A percentile compares a stretch with the other conserved stretches of the same genome.
Evolutionary conservation across 2,797 vertebrate genomes (phyloP).

Genomic region (Channallabes apus): DNA sequence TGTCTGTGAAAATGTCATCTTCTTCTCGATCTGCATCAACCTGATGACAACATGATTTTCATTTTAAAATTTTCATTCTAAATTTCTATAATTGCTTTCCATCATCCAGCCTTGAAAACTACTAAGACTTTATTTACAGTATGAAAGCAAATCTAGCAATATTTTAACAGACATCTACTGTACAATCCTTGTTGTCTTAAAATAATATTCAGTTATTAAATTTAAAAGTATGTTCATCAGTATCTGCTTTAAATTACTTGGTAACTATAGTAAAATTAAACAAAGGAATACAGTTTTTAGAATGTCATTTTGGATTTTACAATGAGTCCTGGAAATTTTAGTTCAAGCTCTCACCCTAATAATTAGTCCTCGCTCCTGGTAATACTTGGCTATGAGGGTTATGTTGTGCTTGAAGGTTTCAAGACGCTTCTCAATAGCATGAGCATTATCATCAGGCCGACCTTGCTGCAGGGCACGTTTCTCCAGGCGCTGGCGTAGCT

Average conservation of each 20-base stretch:
- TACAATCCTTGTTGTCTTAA: background rate
- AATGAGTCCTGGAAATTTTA: background rate
- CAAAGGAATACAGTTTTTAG: background rate
- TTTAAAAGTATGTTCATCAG: background rate
- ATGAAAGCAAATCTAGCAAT: background rate
- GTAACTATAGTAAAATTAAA: conserved; percentile 7
- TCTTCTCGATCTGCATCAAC: conserved; percentile 71
- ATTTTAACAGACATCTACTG: conserved; percentile 26
- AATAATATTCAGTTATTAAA: background rate
- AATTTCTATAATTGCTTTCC: background rate
- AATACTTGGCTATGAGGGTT: conserved; percentile 68
- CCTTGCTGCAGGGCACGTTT: conserved; percentile 67
- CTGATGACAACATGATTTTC: conserved; percentile 49
- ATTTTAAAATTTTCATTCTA: background rate
- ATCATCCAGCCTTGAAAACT: background rate
- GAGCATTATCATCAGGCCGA: conserved; percentile 66
- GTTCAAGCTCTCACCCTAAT: conserved; percentile 56
- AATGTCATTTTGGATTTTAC: background rate
- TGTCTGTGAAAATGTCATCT: conserved; percentile 68
- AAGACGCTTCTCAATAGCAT: conserved; percentile 66
- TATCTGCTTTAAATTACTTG: background rate
- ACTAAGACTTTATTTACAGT: background rate
- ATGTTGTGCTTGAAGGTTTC: conserved; percentile 71
- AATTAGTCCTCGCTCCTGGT: conserved; percentile 67
- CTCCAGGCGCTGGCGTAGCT: conserved; percentile 66